Conservation (phyloP, 2,888 invertebrate species). For the Zhuqinia jingwanae region DNA sequence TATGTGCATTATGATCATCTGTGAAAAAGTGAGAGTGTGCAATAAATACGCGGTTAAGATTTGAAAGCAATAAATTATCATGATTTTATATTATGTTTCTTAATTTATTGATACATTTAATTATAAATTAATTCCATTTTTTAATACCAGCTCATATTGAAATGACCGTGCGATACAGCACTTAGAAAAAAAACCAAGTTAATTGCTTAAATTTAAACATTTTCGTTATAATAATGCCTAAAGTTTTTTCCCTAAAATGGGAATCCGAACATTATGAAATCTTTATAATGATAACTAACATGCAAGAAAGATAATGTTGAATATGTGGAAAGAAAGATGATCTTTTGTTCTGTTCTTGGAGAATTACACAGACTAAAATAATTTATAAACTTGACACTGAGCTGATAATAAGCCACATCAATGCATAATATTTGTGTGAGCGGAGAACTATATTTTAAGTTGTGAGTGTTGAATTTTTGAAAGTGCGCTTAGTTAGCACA, state of each 20-base stretch:
- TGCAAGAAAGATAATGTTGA: constrained; percentile 47
- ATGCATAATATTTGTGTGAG: constrained; percentile 67
- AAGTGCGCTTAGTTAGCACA: constrained; percentile 48
- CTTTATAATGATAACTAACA: constrained; percentile 57
- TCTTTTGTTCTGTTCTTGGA: constrained; percentile 32
- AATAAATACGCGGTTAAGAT: constrained; percentile 18
- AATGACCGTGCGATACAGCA: not conserved
- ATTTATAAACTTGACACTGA: constrained; percentile 16
- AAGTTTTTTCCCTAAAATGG: constrained; percentile 39
- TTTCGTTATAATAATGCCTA: not conserved
- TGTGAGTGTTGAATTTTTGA: constrained; percentile 57
- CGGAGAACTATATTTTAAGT: constrained; percentile 60
- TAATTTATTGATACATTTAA: no score
- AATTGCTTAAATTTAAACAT: not conserved
- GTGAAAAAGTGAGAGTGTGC: constrained; percentile 28
- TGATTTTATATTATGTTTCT: no score
- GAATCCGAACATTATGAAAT: constrained; percentile 31
- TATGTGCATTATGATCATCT: no score
- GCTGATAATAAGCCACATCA: constrained; percentile 50
- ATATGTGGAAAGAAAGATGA: constrained; percentile 19
- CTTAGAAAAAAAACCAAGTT: not conserved
- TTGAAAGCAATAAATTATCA: not conserved
- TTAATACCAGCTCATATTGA: not conserved
- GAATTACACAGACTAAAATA: constrained; percentile 36
- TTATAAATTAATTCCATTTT: no score